phyloP scores from a whole-genome alignment of 2,113 vertebrate species.

The Rattus norvegicus region DNA sequence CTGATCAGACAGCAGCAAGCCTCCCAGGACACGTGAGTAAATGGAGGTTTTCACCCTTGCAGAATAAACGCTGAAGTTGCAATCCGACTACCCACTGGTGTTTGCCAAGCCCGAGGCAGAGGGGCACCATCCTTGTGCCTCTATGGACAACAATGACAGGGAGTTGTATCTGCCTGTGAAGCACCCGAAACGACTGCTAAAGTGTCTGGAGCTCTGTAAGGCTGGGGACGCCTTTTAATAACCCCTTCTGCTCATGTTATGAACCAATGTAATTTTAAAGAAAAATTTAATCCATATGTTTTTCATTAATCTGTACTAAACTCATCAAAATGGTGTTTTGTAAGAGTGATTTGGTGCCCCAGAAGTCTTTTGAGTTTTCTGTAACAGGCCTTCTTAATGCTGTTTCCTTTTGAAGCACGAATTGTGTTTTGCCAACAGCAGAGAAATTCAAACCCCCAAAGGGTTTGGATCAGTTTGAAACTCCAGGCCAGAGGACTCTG shows the following conservation, averaged over 20 bases:
- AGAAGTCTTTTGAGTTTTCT: conserved; percentile 64
- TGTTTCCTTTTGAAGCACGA: conserved; percentile 79
- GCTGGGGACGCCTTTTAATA: conserved; percentile 14
- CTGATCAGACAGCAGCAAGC: background rate
- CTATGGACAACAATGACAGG: conserved; percentile 25
- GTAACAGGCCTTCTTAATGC: conserved; percentile 71
- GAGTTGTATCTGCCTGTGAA: conserved; percentile 1
- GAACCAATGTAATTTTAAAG: conserved; percentile 68
- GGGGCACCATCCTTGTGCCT: conserved; percentile 1
- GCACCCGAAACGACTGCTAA: conserved; percentile 1
- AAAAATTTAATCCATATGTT: conserved; percentile 74
- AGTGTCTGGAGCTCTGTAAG: conserved; percentile 17
- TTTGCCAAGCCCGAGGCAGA: background rate
- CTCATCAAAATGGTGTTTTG: conserved; percentile 78
- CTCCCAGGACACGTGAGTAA: conserved; percentile 5
- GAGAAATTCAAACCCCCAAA: conserved; percentile 79
- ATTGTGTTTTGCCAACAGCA: conserved; percentile 82
- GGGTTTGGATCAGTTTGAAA: conserved; percentile 77
- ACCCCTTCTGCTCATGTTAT: conserved; percentile 44
- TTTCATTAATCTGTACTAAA: conserved; percentile 75
- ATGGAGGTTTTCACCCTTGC: conserved; percentile 45
- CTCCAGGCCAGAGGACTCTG: conserved; percentile 67
- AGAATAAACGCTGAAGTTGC: background rate
- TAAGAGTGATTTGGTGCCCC: conserved; percentile 73
- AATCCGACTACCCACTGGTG: background rate